phyloP scores from a whole-genome alignment of 1,140 invertebrate species.

The Neomicropteryx cornuta region DNA sequence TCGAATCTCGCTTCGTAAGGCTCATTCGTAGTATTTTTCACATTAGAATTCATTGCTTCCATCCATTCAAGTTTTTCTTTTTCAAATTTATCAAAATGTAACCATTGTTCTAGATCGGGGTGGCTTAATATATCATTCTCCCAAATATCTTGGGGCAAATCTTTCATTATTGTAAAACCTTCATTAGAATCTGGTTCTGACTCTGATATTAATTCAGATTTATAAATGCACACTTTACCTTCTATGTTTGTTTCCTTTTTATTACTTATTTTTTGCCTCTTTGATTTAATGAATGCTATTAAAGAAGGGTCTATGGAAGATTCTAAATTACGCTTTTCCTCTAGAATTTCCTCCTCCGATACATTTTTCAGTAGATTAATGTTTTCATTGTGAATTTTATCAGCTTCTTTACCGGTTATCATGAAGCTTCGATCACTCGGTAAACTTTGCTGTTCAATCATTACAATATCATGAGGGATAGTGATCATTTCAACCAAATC shows the following conservation, averaged over 20 bases:
- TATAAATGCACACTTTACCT: constrained; percentile 15
- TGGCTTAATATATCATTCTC: constrained; percentile 48
- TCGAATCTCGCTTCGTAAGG: constrained; percentile 64
- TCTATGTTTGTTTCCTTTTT: constrained; percentile 14
- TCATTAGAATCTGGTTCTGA: no score
- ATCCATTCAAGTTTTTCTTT: constrained; percentile 80
- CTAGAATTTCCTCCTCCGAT: constrained; percentile 62
- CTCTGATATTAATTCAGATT: constrained; percentile 16
- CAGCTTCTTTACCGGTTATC: constrained; percentile 39
- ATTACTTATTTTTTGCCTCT: constrained; percentile 27
- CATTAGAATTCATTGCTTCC: constrained; percentile 47
- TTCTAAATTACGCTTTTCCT: constrained; percentile 57
- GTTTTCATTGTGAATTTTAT: constrained; percentile 67
- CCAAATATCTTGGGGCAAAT: constrained; percentile 26
- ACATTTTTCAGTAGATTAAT: constrained; percentile 52
- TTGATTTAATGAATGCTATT: constrained; percentile 52
- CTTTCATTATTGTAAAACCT: no score
- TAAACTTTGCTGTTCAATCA: constrained; percentile 7
- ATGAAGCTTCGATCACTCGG: constrained; percentile 34
- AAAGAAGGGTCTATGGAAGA: constrained; percentile 53
- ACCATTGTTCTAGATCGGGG: constrained; percentile 55
- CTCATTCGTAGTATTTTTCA: constrained; percentile 32
- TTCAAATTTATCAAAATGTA: constrained; percentile 74
- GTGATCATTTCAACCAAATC: constrained; percentile 2
- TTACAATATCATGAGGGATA: not conserved